Percentiles rank a stretch among this genome's conserved stretches.
Conservation (phyloP, 2,113 vertebrate species). For the Spheniscus mendiculus region DNA sequence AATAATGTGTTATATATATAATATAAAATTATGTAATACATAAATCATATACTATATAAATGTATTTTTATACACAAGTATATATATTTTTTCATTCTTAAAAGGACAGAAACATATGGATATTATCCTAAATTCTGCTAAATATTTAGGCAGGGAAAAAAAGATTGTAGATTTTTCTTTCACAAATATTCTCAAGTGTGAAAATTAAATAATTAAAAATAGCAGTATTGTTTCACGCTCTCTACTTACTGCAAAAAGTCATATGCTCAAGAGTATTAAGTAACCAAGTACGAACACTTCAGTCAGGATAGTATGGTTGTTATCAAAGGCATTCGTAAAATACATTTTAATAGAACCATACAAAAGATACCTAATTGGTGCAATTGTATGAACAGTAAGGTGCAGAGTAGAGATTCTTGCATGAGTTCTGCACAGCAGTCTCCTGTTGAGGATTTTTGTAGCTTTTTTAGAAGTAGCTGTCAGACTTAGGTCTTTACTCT, state of each 20-base stretch:
- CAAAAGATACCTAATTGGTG: neutral
- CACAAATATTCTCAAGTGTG: neutral
- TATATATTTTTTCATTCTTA: neutral
- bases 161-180: neutral
- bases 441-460: neutral
- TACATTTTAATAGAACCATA: neutral
- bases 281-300: neutral
- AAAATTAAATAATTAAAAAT: neutral
- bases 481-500: neutral
- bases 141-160: neutral
- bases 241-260: neutral
- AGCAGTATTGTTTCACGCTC: neutral
- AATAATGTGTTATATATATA: neutral
- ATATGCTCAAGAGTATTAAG: neutral
- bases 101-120: neutral
- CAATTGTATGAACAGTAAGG: neutral
- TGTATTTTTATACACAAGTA: neutral
- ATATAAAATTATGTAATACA: neutral
- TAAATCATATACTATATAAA: neutral
- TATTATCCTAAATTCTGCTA: neutral
- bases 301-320: neutral
- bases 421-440: neutral
- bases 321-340: neutral
- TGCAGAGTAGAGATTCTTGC: neutral
- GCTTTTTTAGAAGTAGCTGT: neutral